Conservation (phyloP, 2,888 invertebrate genomes). For the Erebia aethiops region DNA sequence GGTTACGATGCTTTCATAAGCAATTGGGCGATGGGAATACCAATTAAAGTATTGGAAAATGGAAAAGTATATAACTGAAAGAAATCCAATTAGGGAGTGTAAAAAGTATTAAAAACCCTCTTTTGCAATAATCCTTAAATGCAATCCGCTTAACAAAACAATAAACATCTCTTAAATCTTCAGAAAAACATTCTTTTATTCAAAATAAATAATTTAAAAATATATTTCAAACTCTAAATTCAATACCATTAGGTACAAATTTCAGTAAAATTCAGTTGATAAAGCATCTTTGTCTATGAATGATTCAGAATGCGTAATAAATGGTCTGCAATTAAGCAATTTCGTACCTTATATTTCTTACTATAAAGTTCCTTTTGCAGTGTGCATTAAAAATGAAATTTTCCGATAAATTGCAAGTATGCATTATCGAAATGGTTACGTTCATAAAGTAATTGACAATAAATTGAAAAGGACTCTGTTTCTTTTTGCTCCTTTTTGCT, state of each 20-base stretch:
- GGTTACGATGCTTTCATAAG: not conserved
- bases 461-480: constrained; percentile 33
- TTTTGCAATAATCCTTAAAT: constrained; percentile 12
- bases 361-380: constrained; percentile 18
- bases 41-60: constrained; percentile 6
- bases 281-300: constrained; percentile 11
- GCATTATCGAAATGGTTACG: constrained; percentile 30
- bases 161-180: constrained; percentile 17
- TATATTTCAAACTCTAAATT: not conserved
- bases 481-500: not conserved
- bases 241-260: not conserved
- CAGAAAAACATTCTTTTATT: constrained; percentile 22
- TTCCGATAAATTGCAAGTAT: constrained; percentile 34
- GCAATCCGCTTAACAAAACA: constrained; percentile 23
- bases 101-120: not conserved
- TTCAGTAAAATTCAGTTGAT: constrained; percentile 4
- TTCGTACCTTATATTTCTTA: not conserved
- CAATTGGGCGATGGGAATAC: not conserved
- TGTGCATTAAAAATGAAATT: not conserved
- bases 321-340: not conserved
- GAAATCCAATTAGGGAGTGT: constrained; percentile 8
- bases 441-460: constrained; percentile 36
- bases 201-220: not conserved
- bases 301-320: not conserved
- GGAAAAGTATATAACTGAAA: constrained; percentile 4